Percentiles rank a stretch among this genome's conserved stretches.
phyloP scores from a whole-genome alignment of 2,797 vertebrate species.

The Todus mexicanus region DNA sequence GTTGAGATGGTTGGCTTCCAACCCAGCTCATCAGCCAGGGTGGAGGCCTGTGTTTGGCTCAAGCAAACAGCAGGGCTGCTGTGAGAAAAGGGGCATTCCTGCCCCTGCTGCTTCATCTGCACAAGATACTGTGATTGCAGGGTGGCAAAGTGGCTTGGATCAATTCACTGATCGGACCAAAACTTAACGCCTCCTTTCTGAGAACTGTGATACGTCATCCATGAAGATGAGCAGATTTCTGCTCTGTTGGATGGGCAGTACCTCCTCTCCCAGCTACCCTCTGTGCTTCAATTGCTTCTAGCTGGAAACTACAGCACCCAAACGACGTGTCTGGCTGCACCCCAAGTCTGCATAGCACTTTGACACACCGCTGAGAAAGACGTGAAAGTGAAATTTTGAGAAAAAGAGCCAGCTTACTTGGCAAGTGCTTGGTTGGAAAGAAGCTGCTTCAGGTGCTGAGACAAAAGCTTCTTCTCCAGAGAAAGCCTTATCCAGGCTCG shows the following conservation, averaged over 20 bases:
- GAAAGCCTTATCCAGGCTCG: slow-evolving; percentile 95
- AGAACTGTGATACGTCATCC: background rate
- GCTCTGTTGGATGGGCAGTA: background rate
- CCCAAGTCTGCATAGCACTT: background rate
- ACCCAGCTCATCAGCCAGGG: background rate
- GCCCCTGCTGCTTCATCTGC: background rate
- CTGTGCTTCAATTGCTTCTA: background rate
- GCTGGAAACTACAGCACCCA: background rate
- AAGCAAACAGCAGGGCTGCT: background rate
- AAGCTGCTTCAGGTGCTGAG: slow-evolving; percentile 93
- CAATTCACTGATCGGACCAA: background rate
- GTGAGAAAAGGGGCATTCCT: background rate
- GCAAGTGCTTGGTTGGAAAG: slow-evolving; percentile 89
- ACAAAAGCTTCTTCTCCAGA: slow-evolving; percentile 95
- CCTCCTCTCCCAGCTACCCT: background rate
- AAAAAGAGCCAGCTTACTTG: slow-evolving; percentile 75
- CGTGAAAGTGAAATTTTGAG: background rate
- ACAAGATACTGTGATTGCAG: background rate
- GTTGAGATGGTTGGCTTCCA: background rate
- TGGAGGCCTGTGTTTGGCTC: background rate
- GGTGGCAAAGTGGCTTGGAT: background rate
- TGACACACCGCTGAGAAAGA: background rate
- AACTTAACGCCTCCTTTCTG: background rate
- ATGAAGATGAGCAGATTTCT: background rate
- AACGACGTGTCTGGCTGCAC: background rate